Conservation (phyloP, 2,888 invertebrate genomes). For the Julus scanicus region DNA sequence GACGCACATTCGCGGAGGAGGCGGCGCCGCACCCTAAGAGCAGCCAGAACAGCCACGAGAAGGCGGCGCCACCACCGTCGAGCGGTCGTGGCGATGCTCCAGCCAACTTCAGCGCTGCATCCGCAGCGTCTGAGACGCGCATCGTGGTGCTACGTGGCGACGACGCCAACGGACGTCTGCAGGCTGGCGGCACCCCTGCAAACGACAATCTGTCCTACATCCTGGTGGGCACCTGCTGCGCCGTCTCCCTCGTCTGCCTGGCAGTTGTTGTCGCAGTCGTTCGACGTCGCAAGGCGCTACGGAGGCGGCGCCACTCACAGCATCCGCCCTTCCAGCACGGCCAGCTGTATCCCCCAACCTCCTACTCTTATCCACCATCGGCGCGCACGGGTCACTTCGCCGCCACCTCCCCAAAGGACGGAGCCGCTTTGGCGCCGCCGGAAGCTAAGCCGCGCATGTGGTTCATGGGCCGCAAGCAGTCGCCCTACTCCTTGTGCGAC, state of each 20-base stretch:
- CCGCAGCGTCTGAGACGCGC: not conserved
- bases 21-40: not conserved
- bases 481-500: conserved; percentile 54
- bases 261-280: conserved; percentile 57
- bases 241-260: conserved; percentile 56
- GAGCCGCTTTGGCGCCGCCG: not conserved
- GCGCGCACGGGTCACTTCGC: not conserved
- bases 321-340: not conserved
- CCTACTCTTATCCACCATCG: not conserved
- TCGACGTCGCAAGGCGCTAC: conserved; percentile 54
- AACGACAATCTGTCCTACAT: conserved; percentile 57
- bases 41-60: not conserved
- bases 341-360: not conserved
- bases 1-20: not conserved
- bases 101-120: not conserved
- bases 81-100: not conserved
- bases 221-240: conserved; percentile 58
- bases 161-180: not conserved
- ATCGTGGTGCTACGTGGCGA: not conserved
- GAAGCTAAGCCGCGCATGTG: conserved; percentile 49
- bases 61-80: not conserved
- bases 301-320: not conserved
- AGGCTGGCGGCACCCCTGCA: not conserved
- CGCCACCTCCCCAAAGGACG: conserved; percentile 1
- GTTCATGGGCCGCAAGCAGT: conserved; percentile 51